These are phyloP conservation scores for Platygyra sinensis DNA, from an alignment of 64 coral and sea anemone species.

Conservation along the genomic window DNA sequence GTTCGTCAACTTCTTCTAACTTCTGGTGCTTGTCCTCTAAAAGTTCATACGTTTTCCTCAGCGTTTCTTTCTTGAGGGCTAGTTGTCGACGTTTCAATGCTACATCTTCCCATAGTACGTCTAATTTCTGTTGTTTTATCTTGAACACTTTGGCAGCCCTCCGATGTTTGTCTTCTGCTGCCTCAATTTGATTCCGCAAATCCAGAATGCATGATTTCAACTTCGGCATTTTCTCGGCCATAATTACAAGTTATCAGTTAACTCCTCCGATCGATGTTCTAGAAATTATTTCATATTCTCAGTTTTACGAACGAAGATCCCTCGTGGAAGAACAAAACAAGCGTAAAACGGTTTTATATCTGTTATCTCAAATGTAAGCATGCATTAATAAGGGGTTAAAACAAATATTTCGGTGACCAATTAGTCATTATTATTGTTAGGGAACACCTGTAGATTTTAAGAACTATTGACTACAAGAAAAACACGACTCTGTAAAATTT, in stretches of 20 bases:
- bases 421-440: background rate
- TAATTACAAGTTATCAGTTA: background rate
- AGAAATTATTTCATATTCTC: background rate
- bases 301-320: background rate
- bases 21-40: background rate
- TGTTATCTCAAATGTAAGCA: background rate
- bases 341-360: background rate
- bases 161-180: constrained; percentile 10
- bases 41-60: background rate
- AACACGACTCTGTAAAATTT: background rate
- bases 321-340: background rate
- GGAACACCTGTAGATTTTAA: background rate
- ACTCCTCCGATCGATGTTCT: background rate
- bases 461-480: background rate
- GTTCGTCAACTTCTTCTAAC: constrained; percentile 10
- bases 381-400: background rate
- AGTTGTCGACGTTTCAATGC: background rate
- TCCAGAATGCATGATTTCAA: constrained; percentile 16
- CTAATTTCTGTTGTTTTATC: constrained; percentile 1
- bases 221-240: constrained; percentile 1
- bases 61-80: background rate
- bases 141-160: background rate
- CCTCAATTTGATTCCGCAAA: constrained; percentile 17
- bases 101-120: background rate
- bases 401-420: constrained; percentile 1